Evolutionary conservation across 2,797 vertebrate genomes (phyloP), one percentile per base, ranked within the genome.

Genomic region (Chelidonichthys spinosus): DNA sequence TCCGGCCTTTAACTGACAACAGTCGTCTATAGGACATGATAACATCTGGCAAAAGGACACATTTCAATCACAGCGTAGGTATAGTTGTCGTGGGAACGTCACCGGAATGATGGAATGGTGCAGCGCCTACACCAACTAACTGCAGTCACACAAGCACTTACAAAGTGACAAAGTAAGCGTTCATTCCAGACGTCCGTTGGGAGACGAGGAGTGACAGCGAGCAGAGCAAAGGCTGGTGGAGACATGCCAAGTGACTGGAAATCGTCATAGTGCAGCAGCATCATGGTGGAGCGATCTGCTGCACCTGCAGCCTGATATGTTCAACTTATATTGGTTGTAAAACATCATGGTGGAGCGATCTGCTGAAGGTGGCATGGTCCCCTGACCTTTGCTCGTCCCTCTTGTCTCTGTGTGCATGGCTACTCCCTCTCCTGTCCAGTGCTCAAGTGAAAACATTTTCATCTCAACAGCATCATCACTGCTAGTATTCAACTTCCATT

Each of bases 141-240:
- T 42, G 56, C 11, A 49, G 52, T 70, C 59, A 46, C 42, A 74
- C 7, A 13, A 40, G 35, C 49, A 37, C 15, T 42, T 25, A 59
- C 39, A 43, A 33, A 60, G 55, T 44, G 49, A 52, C 44, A 63
- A 52, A 53, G 70, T 17, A 2, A 50, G 49, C 1, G 1, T 42
- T 71, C 36, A 67, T 55, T 69, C 73, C 43, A 32, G 6, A 46
- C 3, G 59, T 42, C n/a, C 52, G 63, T 37, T 32, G 32, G 50
- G 40, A 36, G 69, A 78, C 66, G 50, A 32, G 49, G 72, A 60
- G 67, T 62, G 82, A 78, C 82, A 74, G 74, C 3, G 4, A 71
- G 37, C 14, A 2, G 58, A 67, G 63, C 37, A 33, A 42, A 40
- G 65, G 65, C 44, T 42, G 62, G 14, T 35, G 36, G 42, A 56